Evolutionary conservation across 2,888 invertebrate species (phyloP).

Genomic region (Acleris sparsana): DNA sequence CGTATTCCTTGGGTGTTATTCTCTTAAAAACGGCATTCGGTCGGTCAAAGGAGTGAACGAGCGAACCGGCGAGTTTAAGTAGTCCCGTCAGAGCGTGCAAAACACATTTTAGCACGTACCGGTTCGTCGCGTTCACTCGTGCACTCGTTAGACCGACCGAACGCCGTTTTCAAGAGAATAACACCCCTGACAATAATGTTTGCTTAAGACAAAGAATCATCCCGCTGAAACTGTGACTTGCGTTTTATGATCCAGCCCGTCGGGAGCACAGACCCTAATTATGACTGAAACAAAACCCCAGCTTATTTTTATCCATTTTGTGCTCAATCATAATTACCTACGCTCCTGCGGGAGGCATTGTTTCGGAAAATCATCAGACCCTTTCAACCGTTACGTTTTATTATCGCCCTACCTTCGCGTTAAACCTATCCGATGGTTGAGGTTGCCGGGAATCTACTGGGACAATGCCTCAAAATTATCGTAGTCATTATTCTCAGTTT

Average conservation of each 20-base stretch:
- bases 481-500: not conserved
- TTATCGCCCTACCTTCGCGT: slow-evolving; percentile 46
- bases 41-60: too few species aligned
- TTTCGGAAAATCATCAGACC: slow-evolving; percentile 68
- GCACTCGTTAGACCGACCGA: too few species aligned
- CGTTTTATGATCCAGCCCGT: slow-evolving; percentile 55
- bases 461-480: not conserved
- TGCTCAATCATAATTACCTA: slow-evolving; percentile 82
- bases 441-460: not conserved
- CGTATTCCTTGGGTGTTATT: too few species aligned
- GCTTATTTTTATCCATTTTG: slow-evolving; percentile 81
- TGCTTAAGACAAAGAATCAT: slow-evolving; percentile 29
- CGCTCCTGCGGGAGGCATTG: slow-evolving; percentile 71
- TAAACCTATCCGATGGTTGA: slow-evolving; percentile 7
- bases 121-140: too few species aligned
- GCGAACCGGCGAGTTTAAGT: too few species aligned
- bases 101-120: too few species aligned
- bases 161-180: too few species aligned
- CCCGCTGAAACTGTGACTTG: slow-evolving; percentile 61
- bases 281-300: slow-evolving; percentile 77
- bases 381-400: slow-evolving; percentile 51
- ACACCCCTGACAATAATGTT: slow-evolving; percentile 18
- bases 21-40: too few species aligned
- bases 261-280: slow-evolving; percentile 82
- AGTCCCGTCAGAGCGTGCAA: too few species aligned